Evolutionary conservation across 2,888 invertebrate species (phyloP), one percentile per base, ranked within the genome.

Genomic region (Mimas tiliae): DNA sequence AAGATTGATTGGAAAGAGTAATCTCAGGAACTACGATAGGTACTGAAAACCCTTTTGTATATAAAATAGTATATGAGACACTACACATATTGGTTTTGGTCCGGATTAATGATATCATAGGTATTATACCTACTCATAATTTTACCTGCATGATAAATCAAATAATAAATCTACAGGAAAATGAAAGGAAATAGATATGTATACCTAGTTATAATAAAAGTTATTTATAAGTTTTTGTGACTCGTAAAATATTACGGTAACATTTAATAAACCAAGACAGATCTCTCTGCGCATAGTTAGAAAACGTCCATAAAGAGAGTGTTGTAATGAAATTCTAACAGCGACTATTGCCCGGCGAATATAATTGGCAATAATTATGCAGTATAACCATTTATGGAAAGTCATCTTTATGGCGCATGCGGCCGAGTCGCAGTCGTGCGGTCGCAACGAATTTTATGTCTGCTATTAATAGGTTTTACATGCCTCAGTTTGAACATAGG

Each of bases 291-390:
- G 34, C 38, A 33, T 55, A 33, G 55, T 55, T 48, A 33, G 48
- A 63, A 68, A 70, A 70, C 58, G 42, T 58, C 58, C 58, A 38
- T 58, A 58, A 58, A 58, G 19, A 55, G 55, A 38, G 58, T 42
- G 42, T 72, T 77, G 67, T 80, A 80, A 83, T 79, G 72, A 78
- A 80, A 77, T 79, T 80, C 78, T 71, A 64, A 75, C 74, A 79
- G 73, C 79, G 78, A 82, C 75, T 79, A 82, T 79, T 76, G 78
- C 74, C 75, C 79, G 80, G 75, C 75, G 77, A 75, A 76, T 75
- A 78, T 84, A 84, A 84, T 83, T 83, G 80, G 74, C 76, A 74
- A 77, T 83, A 82, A 86, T 86, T 85, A 83, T 82, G 74, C 73
- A 75, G 75, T 77, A 66, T 71, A 27, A 69, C 80, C 80, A 79